Conservation (phyloP, 2,888 invertebrate species). For the Sericinus montela region DNA sequence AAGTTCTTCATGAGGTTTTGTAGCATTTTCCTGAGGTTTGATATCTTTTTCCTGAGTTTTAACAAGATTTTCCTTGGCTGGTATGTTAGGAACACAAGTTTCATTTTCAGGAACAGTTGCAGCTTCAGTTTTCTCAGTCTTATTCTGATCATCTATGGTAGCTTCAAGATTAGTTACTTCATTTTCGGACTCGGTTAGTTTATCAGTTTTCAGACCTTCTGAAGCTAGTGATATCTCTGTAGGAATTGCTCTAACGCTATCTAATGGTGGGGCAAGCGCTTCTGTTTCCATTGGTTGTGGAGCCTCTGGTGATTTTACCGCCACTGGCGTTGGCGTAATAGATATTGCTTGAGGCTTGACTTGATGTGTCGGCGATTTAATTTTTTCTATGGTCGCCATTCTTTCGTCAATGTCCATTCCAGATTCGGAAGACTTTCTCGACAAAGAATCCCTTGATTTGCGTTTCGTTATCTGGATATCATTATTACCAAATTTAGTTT, state of each 20-base stretch:
- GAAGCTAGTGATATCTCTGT: constrained; percentile 43
- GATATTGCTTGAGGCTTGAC: constrained; percentile 42
- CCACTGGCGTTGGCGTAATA: constrained; percentile 47
- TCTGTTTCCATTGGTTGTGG: constrained; percentile 47
- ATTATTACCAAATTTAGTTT: constrained; percentile 38
- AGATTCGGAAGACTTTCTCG: constrained; percentile 58
- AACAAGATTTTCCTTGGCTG: constrained; percentile 7
- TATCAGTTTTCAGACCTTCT: constrained; percentile 37
- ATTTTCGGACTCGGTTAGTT: constrained; percentile 15
- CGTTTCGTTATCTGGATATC: constrained; percentile 52
- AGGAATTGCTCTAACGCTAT: constrained; percentile 44
- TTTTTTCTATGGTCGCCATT: constrained; percentile 54
- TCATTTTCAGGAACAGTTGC: constrained; percentile 18
- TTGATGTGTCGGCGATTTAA: constrained; percentile 50
- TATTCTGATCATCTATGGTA: constrained; percentile 21
- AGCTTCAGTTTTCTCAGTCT: constrained; percentile 21
- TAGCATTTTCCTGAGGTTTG: background rate
- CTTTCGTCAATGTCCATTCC: constrained; percentile 51
- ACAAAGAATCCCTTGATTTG: constrained; percentile 51
- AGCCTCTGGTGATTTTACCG: constrained; percentile 50
- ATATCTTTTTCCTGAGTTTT: constrained; percentile 3
- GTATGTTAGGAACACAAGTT: constrained; percentile 12
- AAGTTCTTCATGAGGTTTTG: constrained; percentile 2
- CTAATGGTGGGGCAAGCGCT: constrained; percentile 53
- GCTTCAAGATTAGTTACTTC: constrained; percentile 6